Conservation (phyloP, 2,113 vertebrate species). For the Dipodomys spectabilis region DNA sequence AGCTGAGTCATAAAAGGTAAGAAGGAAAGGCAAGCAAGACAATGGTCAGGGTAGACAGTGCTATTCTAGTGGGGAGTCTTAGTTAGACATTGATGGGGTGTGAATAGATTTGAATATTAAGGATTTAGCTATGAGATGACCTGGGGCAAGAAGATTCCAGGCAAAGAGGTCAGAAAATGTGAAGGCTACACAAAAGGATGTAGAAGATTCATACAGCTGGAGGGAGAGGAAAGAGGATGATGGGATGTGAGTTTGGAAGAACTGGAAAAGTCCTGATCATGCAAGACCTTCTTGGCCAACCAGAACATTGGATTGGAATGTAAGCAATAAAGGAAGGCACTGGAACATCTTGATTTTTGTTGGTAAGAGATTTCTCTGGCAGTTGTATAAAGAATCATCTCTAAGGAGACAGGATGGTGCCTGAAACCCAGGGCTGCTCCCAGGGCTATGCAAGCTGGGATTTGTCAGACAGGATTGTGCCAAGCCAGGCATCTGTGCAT, state of each 20-base stretch:
- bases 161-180: not conserved
- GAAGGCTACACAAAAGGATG: not conserved
- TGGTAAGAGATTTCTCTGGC: not conserved
- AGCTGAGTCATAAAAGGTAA: not conserved
- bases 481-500: not conserved
- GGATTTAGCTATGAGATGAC: not conserved
- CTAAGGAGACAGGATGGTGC: not conserved
- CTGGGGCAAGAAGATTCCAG: not conserved
- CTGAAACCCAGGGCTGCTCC: too few species aligned
- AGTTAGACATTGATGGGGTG: not conserved
- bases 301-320: not conserved
- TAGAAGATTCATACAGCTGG: not conserved
- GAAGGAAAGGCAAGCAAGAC: not conserved
- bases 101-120: not conserved
- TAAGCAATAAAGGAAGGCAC: not conserved
- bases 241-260: not conserved
- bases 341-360: not conserved
- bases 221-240: fast-evolving
- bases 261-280: not conserved
- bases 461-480: not conserved
- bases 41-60: not conserved
- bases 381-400: not conserved
- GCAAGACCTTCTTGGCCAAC: not conserved
- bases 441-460: fast-evolving
- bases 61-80: not conserved